These are phyloP conservation scores for Monomorium pharaonis DNA, from an alignment of 1,140 invertebrate species.

Conservation along the genomic window DNA sequence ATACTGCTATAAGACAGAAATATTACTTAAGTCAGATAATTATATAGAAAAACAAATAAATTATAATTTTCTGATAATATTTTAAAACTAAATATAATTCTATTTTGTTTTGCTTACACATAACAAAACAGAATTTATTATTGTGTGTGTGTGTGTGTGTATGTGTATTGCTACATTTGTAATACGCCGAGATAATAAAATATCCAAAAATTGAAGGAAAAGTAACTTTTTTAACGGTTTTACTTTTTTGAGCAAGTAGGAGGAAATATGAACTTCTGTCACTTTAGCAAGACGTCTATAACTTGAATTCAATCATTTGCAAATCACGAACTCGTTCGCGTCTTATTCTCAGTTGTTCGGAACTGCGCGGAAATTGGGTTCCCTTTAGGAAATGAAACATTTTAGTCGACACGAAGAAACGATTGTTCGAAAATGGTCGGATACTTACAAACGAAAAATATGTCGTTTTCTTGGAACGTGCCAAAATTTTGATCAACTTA, in stretches of 20 bases:
- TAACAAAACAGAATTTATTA: slow-evolving; percentile 42
- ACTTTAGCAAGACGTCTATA: slow-evolving; percentile 45
- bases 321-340: slow-evolving; percentile 59
- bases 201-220: slow-evolving; percentile 36
- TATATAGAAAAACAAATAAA: not conserved
- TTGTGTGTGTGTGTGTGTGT: no score
- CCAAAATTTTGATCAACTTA: not conserved
- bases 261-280: not conserved
- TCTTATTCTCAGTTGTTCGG: slow-evolving; percentile 56
- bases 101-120: slow-evolving; percentile 32
- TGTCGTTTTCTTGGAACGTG: not conserved
- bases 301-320: slow-evolving; percentile 69
- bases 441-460: slow-evolving; percentile 44
- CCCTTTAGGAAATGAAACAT: slow-evolving; percentile 62
- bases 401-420: slow-evolving; percentile 16
- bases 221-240: slow-evolving; percentile 37
- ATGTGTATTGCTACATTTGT: slow-evolving; percentile 3
- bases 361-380: slow-evolving; percentile 64
- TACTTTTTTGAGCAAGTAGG: not conserved
- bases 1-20: not conserved
- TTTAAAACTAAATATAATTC: slow-evolving; percentile 64
- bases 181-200: slow-evolving; percentile 18
- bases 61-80: not conserved
- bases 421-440: slow-evolving; percentile 32
- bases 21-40: not conserved